Evolutionary conservation across 2,888 invertebrate genomes (phyloP), one percentile per base, ranked within the genome.

Genomic region (Ophioninae sp.): DNA sequence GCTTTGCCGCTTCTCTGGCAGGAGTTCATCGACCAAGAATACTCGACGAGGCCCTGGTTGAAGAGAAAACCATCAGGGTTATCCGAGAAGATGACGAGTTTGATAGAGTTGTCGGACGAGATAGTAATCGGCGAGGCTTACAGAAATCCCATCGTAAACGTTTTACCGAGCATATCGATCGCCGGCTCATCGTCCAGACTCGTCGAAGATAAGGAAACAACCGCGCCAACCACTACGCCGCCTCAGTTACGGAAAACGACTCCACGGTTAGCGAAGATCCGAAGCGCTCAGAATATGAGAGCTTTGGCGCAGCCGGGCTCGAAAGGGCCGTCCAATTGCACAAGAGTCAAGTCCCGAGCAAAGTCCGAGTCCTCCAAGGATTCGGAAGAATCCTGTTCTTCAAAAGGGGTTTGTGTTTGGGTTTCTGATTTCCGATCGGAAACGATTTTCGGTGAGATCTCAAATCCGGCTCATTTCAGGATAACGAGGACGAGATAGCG

Each of bases 401-500:
- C 87, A 3, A 89, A 89, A 87, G 90, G 89, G 65, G 91, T 90
- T 80, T 84, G 84, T 74, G 56, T 13, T 23, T 30, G 30, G 44
- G 8, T 23, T 58, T 39, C 37, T 61, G 20, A 71, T 64, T 20
- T 17, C 5, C 37, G 20, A 30, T 51, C 7, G 20, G 10, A 69
- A 44, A 10, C 9, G 6, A 20, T 44, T 22, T 41, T 7, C 22
- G 22, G 17, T 9, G 8, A 30, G 37, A 23, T 39, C n/a, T 30
- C 2, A 6, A 20, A 30, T 75, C 37, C 58, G 74, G 0, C 13
- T 71, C 22, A 59, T 84, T 82, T 6, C 61, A 94, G 93, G 95
- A 95, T 88, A 95, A 95, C 88, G 93, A 94, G 87, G 94, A 94
- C 77, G 95, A 95, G 90, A 93, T 95, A 73, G 94, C 94, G 81